Conservation (phyloP, 2,113 vertebrate species). For the Ardeotis arabs region DNA sequence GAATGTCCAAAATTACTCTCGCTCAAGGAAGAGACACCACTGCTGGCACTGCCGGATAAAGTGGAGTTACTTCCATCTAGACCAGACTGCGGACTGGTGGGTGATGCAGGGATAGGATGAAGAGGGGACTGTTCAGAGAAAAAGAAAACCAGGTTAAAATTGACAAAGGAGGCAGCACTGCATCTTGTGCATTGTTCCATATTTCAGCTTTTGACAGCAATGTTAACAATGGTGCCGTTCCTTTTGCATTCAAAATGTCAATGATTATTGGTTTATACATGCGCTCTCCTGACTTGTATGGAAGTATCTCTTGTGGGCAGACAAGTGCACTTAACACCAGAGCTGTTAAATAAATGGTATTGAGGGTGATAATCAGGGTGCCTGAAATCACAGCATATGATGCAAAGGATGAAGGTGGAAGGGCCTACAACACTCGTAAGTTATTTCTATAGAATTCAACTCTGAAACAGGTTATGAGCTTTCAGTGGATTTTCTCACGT, state of each 20-base stretch:
- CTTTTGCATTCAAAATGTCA: background rate
- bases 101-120: slow-evolving; percentile 93
- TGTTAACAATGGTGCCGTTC: background rate
- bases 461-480: background rate
- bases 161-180: background rate
- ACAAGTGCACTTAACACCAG: background rate
- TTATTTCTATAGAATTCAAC: background rate
- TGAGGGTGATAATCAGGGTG: background rate
- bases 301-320: background rate
- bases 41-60: slow-evolving; percentile 95
- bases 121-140: slow-evolving; percentile 86
- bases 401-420: background rate
- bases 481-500: background rate
- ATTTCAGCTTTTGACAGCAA: background rate
- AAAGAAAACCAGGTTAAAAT: slow-evolving; percentile 50
- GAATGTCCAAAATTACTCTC: slow-evolving; percentile 92
- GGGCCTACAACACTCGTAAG: rapidly evolving
- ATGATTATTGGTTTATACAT: background rate
- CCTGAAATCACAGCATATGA: background rate
- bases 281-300: background rate
- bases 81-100: slow-evolving; percentile 93
- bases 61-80: slow-evolving; percentile 95
- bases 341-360: background rate
- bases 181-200: background rate
- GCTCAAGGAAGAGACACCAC: slow-evolving; percentile 92